Conservation (phyloP, 2,797 vertebrate species). For the Zenarchopterus dispar region DNA sequence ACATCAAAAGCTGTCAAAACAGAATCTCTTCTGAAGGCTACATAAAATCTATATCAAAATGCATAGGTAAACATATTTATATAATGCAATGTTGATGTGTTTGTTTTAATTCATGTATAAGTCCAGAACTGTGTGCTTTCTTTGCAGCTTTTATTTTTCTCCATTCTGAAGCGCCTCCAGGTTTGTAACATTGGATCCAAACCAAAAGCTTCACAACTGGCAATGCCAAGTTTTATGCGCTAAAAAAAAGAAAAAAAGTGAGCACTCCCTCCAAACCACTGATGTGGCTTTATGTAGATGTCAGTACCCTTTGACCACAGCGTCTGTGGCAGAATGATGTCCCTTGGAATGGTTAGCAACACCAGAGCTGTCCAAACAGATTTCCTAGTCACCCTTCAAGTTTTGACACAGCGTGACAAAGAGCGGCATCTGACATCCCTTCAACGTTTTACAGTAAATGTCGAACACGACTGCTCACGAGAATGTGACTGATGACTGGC, state of each 20-base stretch:
- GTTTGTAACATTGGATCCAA: constrained; percentile 16
- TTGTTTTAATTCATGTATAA: background rate
- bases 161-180: background rate
- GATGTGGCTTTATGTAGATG: constrained; percentile 51
- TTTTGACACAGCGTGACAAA: constrained; percentile 63
- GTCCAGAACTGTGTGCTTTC: background rate
- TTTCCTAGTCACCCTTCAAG: constrained; percentile 65
- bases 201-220: constrained; percentile 23
- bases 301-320: constrained; percentile 47
- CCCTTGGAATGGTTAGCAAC: constrained; percentile 70
- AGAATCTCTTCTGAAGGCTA: constrained; percentile 6
- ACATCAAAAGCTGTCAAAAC: constrained; percentile 26
- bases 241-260: constrained; percentile 32
- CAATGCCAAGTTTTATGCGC: constrained; percentile 32
- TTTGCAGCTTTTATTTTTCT: background rate
- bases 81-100: background rate
- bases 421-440: constrained; percentile 66
- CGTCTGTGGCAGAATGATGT: constrained; percentile 53
- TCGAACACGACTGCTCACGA: constrained; percentile 52
- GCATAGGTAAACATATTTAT: background rate
- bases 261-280: constrained; percentile 52
- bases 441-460: constrained; percentile 60
- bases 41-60: constrained; percentile 6
- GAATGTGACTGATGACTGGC: constrained; percentile 39
- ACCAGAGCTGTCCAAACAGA: constrained; percentile 74